Evolutionary conservation across 2,888 invertebrate species (phyloP), one percentile per base, ranked within the genome.

Genomic region (Zhuqinia jingwanae): DNA sequence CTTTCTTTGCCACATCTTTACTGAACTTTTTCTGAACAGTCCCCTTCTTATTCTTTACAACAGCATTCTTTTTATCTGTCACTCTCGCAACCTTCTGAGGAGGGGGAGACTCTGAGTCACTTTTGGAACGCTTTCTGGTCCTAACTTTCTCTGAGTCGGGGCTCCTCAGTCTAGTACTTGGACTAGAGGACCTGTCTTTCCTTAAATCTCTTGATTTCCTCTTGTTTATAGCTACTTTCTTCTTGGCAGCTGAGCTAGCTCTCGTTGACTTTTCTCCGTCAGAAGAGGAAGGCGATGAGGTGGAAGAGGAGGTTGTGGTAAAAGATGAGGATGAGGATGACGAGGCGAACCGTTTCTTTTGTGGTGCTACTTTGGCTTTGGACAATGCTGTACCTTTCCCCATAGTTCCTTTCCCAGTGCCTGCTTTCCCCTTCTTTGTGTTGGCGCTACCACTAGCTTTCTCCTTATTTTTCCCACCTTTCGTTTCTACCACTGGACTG

Each of bases 151-250:
- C 85, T 11, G 77, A 30, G 5, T 80, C 78, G 36, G 85, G 77
- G 15, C 56, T 80, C 45, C 83, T 58, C 56, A 45, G 75, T 22
- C 82, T 17, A n/a, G 60, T 78, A 42, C 25, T 76, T 27, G 89
- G 89, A 88, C 89, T 89, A 50, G 89, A 87, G 73, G 89, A 88
- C 60, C 79, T 75, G 13, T 84, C 85, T 36, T 80, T 78, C 10
- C 78, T 50, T n/a, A 79, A 82, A 68, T 83, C 70, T 78, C 78
- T 45, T 20, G 60, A 76, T 53, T 45, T 83, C 15, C 76, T 42
- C 25, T 79, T 88, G 50, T 65, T 47, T 56, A 17, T 8, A 6
- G 36, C 36, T 6, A 36, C 73, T 2, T 3, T 22, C 25, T 65
- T 77, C 47, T 70, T 85, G 47, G 45, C 30, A 20, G 80, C 56